These are phyloP conservation scores for Anthonomus grandis DNA, from an alignment of 1,140 invertebrate genomes.

Conservation along the genomic window DNA sequence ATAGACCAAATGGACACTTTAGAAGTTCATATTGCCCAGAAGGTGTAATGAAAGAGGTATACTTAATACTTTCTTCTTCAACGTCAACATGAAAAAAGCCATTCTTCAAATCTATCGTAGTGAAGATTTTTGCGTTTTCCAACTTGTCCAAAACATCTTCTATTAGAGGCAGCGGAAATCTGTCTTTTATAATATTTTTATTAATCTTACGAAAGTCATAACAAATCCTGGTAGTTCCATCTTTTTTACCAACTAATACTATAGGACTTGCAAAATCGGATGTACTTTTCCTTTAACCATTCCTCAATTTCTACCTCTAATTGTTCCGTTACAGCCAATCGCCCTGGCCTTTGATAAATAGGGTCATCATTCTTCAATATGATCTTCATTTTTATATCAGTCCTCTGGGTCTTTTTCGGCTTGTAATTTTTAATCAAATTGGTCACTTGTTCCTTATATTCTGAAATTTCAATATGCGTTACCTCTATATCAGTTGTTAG, in stretches of 20 bases:
- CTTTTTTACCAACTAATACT: neutral
- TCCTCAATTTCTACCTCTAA: conserved; percentile 23
- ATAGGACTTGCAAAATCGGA: conserved; percentile 48
- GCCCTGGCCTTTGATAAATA: conserved; percentile 38
- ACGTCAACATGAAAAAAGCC: conserved; percentile 43
- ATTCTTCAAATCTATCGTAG: conserved; percentile 41
- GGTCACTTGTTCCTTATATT: conserved; percentile 6
- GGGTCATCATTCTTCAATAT: conserved; percentile 29
- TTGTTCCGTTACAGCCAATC: conserved; percentile 18
- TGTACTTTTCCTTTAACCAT: conserved; percentile 28
- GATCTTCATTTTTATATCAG: conserved; percentile 23
- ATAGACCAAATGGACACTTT: conserved; percentile 34
- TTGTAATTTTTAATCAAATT: conserved; percentile 16
- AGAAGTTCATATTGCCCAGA: conserved; percentile 37
- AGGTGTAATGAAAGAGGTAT: conserved; percentile 33
- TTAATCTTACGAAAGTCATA: conserved; percentile 54
- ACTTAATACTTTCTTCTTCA: conserved; percentile 33
- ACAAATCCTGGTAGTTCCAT: conserved; percentile 46
- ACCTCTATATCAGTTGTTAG: neutral
- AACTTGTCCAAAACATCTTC: conserved; percentile 31
- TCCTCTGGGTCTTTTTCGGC: conserved; percentile 12
- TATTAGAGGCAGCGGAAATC: conserved; percentile 37
- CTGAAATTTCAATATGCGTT: neutral
- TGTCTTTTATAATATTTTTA: conserved; percentile 37
- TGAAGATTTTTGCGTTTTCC: conserved; percentile 21